phyloP scores from a whole-genome alignment of 2,113 vertebrate species.

The Gopherus flavomarginatus region DNA sequence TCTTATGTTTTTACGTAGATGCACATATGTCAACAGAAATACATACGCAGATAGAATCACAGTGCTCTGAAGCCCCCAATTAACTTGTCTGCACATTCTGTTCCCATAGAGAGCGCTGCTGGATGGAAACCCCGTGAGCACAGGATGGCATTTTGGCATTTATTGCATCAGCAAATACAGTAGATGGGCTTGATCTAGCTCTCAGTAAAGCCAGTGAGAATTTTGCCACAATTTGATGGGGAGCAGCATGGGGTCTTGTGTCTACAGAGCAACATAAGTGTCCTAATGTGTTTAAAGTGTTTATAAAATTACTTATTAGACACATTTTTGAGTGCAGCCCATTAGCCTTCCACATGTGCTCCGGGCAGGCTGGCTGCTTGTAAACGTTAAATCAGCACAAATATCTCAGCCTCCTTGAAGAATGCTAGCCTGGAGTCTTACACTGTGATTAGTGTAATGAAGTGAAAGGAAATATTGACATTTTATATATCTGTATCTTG shows the following conservation, averaged over 20 bases:
- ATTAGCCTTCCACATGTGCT: conserved; percentile 22
- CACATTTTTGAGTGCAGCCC: conserved; percentile 33
- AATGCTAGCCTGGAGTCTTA: not conserved
- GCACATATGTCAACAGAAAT: too few relatives aligned
- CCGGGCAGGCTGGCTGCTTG: conserved; percentile 55
- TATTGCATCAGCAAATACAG: not conserved
- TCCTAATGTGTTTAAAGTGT: not conserved
- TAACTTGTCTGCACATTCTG: not conserved
- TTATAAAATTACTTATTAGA: conserved; percentile 29
- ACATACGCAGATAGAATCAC: rapidly evolving
- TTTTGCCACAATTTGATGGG: conserved; percentile 32
- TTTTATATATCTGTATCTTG: conserved; percentile 44
- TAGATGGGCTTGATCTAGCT: not conserved
- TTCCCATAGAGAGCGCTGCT: rapidly evolving
- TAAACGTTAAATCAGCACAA: conserved; percentile 53
- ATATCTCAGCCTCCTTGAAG: conserved; percentile 1
- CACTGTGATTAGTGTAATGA: conserved; percentile 58
- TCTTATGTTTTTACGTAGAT: not conserved
- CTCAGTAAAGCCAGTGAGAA: conserved; percentile 26
- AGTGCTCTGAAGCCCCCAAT: rapidly evolving
- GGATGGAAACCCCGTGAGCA: not conserved
- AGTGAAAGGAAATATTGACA: conserved; percentile 62
- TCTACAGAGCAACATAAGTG: conserved; percentile 24
- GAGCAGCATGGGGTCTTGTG: not conserved
- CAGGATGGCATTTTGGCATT: not conserved